A percentile compares a stretch with the other conserved stretches of the same genome.
phyloP scores from a whole-genome alignment of 2,113 vertebrate genomes.

The Lepidothrix coronata region DNA sequence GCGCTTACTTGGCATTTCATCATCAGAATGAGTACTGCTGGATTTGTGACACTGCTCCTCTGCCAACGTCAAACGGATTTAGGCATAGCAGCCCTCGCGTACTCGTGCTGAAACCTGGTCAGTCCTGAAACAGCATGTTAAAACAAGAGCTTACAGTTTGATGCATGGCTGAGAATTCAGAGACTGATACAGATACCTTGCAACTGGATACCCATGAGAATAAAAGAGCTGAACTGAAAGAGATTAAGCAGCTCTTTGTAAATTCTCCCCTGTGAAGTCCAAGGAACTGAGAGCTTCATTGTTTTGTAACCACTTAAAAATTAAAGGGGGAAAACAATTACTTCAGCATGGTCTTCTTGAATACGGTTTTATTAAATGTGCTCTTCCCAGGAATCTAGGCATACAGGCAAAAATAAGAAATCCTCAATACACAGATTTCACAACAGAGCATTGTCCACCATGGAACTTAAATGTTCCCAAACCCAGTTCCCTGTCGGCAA shows the following conservation, averaged over 20 bases:
- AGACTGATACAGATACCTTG: slow-evolving; percentile 10
- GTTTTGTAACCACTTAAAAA: slow-evolving; percentile 18
- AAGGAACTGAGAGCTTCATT: slow-evolving; percentile 20
- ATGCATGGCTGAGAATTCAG: background rate
- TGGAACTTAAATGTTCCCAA: background rate
- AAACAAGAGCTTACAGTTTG: background rate
- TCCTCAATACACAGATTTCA: background rate
- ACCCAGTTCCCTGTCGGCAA: background rate
- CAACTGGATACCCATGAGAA: slow-evolving; percentile 62
- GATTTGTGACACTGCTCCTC: background rate
- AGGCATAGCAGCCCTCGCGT: background rate
- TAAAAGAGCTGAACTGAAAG: background rate
- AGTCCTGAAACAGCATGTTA: background rate
- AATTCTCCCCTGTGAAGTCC: background rate
- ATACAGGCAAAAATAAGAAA: background rate
- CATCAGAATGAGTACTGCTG: background rate
- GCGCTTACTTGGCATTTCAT: background rate
- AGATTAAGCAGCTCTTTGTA: slow-evolving; percentile 43
- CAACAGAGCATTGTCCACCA: background rate
- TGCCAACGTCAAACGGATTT: background rate
- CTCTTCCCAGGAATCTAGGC: background rate
- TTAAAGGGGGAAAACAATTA: background rate
- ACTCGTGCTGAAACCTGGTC: background rate
- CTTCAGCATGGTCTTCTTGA: background rate
- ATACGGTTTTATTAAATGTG: background rate